Base-by-base conservation (phyloP, 1,140 invertebrate species). In the Calliphora vicina region DNA sequence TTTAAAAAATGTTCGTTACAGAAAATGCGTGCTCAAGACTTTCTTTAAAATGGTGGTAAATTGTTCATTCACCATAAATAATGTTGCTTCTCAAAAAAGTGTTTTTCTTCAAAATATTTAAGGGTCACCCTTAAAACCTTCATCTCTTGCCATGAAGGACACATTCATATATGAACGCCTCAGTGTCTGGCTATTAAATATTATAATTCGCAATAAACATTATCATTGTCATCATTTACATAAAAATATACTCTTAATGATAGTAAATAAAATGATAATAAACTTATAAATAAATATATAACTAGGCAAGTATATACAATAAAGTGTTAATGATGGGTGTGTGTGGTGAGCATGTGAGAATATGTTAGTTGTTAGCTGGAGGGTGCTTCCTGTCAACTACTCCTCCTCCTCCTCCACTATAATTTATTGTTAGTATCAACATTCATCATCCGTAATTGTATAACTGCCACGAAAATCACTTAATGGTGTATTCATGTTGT, bases 391-490 rank as follows among this genome's bases (percentile, higher is more conserved):
- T 35, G 6, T 35, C 35, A 0, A 35, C 4, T 8, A 9, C 45
- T 4, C 43, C 43, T 45, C 43, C n/a, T 29, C 29, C 29, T 29
- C 8, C 8, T 29, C 8, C 8, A 45, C 12, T 45, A 17, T 50
- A 13, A 6, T 50, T 50, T 13, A 13, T 50, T 50, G 20, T 57
- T 15, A 9, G 26, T 26, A 72, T 89, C 76, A 90, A 84, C 88
- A 89, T 82, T 90, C 89, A 84, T 90, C 89, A 80, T 89, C 89
- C 43, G 85, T 88, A 81, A 89, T 89, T 83, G 88, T 87, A 80
- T 88, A 90, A 84, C 87, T 85, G 82, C 85, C 86, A 67, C 88
- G 88, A 83, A 90, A 89, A 82, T 90, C 89, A 84, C 88, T 90
- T 74, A 90, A 82, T 57, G 88, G 87, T 83, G 88, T 90, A 29